Base-by-base conservation (phyloP, 1,140 invertebrate genomes). In the Reticulitermes speratus region DNA sequence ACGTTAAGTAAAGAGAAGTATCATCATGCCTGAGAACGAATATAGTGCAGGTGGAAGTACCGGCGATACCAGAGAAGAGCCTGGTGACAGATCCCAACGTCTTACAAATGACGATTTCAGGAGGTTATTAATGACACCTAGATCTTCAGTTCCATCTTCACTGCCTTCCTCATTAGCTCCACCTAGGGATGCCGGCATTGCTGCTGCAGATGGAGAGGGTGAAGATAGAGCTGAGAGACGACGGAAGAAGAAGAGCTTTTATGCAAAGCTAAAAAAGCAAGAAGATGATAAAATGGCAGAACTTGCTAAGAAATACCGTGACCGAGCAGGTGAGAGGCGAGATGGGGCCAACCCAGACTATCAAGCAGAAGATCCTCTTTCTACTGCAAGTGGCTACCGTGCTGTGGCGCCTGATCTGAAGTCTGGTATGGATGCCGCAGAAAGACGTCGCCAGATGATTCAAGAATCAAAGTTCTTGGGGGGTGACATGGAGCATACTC, bases 401-500 rank as follows among this genome's bases (percentile, higher is more conserved):
- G 98, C 98, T 55, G 98, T 99, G 1, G 98, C 98, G 2, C 98
- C 98, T 2, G 98, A 99, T 92, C 90, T 97, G 16, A 98, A 99
- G 90, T 97, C 97, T 69, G 96, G 96, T 84, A 94, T 98, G 89
- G 98, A 99, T 93, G 97, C 97, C 52, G 98, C 98, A n/a, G 98
- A 99, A 91, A 93, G 98, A 82, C 93, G 98, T 75, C 94, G 97
- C 59, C 97, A 99, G 90, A 95, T 99, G 92, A 99, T 99, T 90
- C 97, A 99, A 91, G 98, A 99, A 91, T 99, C 99, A 0, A 99
- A 99, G 92, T 99, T 98, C 92, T 96, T 99, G 92, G 99, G 99
- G 90, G 99, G 99, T 95, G 99, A 99, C 91, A 99, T 99, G 96
- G 98, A 99, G 88, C 99, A 99, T 89, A 99, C 99, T 91, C 99